Percentiles rank a stretch among this genome's conserved stretches.
phyloP scores from a whole-genome alignment of 2,888 invertebrate species.

The Agriopis leucophaearia region DNA sequence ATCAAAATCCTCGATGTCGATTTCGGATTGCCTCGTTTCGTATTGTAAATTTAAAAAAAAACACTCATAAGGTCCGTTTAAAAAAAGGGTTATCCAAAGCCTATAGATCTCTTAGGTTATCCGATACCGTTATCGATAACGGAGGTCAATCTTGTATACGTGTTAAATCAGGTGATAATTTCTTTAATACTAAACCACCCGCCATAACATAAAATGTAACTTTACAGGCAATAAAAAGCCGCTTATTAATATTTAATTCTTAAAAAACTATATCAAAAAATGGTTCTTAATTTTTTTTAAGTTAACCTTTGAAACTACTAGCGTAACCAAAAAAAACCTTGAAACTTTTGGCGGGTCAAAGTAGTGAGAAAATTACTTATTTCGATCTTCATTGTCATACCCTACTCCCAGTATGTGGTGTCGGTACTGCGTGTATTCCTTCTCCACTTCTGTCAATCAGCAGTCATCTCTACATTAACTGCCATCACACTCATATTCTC shows the following conservation, averaged over 20 bases:
- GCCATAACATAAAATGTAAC: no score
- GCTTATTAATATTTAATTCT: no score
- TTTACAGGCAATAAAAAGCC: no score
- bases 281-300: no score
- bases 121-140: constrained; percentile 10
- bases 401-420: background rate
- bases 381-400: background rate
- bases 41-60: background rate
- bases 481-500: background rate
- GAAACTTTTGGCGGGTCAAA: no score
- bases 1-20: no score
- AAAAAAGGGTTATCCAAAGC: constrained; percentile 3
- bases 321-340: no score
- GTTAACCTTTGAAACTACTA: no score
- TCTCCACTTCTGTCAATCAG: background rate
- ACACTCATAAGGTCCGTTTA: background rate
- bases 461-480: background rate
- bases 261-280: no score
- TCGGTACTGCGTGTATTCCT: background rate
- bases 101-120: constrained; percentile 5
- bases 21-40: no score
- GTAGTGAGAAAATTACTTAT: background rate
- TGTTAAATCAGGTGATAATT: background rate
- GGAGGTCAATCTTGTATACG: constrained; percentile 2
- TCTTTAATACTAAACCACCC: background rate